Evolutionary conservation across 1,140 invertebrate genomes (phyloP).

Genomic region (Lineus longissimus): DNA sequence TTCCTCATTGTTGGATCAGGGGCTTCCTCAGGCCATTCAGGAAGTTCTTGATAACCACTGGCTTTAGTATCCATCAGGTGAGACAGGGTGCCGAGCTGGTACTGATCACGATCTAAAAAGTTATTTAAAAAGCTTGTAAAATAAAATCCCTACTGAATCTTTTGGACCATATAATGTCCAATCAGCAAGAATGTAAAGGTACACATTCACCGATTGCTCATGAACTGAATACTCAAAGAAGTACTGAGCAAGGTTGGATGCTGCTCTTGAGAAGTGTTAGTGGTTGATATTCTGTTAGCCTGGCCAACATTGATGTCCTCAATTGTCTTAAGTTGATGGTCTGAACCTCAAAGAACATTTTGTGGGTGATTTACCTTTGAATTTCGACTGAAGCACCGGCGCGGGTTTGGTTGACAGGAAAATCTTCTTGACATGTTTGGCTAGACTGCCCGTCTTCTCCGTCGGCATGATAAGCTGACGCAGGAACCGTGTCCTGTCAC

Average conservation of each 20-base stretch:
- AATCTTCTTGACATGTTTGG: slow-evolving; percentile 73
- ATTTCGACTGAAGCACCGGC: slow-evolving; percentile 71
- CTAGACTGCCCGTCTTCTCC: slow-evolving; percentile 55
- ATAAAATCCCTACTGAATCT: no score
- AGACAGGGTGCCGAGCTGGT: slow-evolving; percentile 90
- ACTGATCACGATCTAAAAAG: slow-evolving; percentile 71
- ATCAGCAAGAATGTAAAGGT: no score
- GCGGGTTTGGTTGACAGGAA: slow-evolving; percentile 91
- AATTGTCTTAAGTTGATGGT: no score
- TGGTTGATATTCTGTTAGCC: no score
- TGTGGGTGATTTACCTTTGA: slow-evolving; percentile 61
- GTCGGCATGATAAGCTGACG: slow-evolving; percentile 67
- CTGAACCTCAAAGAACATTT: no score
- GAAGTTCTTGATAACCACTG: slow-evolving; percentile 82
- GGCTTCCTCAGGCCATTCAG: slow-evolving; percentile 73
- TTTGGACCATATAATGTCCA: no score
- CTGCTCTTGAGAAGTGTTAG: no score
- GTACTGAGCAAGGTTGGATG: no score
- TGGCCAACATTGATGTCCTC: no score
- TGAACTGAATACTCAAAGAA: no score
- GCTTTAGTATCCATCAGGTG: slow-evolving; percentile 87
- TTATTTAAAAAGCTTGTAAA: not conserved
- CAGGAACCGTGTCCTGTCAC: slow-evolving; percentile 86
- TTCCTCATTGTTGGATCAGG: slow-evolving; percentile 77
- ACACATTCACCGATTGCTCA: no score